Conservation (phyloP, 2,113 vertebrate genomes). For the Tor tambroides region DNA sequence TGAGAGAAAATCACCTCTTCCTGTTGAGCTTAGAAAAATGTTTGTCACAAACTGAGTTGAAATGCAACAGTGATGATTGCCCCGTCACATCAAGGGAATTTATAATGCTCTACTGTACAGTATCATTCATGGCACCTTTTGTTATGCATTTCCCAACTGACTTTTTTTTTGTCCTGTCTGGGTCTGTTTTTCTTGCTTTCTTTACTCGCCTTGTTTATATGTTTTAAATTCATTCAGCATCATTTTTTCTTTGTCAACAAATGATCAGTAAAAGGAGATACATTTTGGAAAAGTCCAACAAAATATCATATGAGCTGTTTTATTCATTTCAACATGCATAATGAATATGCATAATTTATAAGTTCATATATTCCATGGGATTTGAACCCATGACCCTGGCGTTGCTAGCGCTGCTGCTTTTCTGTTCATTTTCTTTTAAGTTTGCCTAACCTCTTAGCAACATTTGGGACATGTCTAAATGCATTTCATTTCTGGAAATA, state of each 20-base stretch:
- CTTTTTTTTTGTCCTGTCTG: conserved; percentile 13
- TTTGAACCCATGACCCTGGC: background rate
- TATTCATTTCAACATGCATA: background rate
- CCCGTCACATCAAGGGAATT: conserved; percentile 15
- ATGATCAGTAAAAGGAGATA: background rate
- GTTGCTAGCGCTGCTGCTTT: background rate
- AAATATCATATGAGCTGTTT: background rate
- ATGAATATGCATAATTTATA: background rate
- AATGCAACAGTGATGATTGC: background rate
- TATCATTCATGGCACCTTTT: conserved; percentile 21
- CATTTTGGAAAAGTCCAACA: background rate
- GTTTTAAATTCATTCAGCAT: background rate
- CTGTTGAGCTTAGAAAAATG: conserved; percentile 14
- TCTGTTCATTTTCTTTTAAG: background rate
- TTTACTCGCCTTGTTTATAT: background rate
- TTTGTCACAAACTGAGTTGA: conserved; percentile 17
- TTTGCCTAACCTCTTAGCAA: background rate
- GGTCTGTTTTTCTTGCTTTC: conserved; percentile 5
- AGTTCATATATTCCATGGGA: background rate
- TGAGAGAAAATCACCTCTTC: conserved; percentile 13
- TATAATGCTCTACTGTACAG: background rate
- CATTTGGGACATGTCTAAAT: background rate
- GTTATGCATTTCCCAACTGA: background rate
- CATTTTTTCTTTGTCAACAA: background rate
- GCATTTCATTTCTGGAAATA: background rate